phyloP scores from a whole-genome alignment of 2,113 vertebrate species.

The Falco punctatus region DNA sequence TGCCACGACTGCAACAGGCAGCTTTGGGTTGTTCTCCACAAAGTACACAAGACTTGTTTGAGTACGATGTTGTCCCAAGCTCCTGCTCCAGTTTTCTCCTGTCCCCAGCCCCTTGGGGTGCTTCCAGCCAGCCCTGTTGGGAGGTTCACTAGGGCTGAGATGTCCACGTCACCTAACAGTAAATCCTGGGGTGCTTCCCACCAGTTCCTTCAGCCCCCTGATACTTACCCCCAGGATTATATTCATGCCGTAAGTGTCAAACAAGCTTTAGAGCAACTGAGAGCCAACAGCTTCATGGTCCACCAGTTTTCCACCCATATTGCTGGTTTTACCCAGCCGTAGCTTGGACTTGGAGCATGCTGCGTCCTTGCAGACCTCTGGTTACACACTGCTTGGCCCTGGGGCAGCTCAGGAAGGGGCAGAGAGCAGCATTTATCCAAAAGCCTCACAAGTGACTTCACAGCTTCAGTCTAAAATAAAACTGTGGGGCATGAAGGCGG shows the following conservation, averaged over 20 bases:
- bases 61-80: fast-evolving
- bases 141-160: not conserved
- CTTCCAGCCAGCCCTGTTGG: not conserved
- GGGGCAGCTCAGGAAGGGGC: not conserved
- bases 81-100: not conserved
- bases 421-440: not conserved
- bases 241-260: not conserved
- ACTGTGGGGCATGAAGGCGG: fast-evolving
- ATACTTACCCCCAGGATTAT: not conserved
- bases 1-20: not conserved
- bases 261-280: not conserved
- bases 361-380: not conserved
- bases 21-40: not conserved
- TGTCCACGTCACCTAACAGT: not conserved
- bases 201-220: not conserved
- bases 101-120: not conserved
- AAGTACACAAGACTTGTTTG: not conserved
- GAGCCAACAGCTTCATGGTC: not conserved
- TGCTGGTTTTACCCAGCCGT: not conserved
- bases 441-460: not conserved
- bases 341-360: fast-evolving
- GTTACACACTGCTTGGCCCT: not conserved
- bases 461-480: not conserved
- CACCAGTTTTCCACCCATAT: not conserved
- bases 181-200: not conserved